Evolutionary conservation across 2,888 invertebrate species (phyloP).

Genomic region (Nymphalis c-album): DNA sequence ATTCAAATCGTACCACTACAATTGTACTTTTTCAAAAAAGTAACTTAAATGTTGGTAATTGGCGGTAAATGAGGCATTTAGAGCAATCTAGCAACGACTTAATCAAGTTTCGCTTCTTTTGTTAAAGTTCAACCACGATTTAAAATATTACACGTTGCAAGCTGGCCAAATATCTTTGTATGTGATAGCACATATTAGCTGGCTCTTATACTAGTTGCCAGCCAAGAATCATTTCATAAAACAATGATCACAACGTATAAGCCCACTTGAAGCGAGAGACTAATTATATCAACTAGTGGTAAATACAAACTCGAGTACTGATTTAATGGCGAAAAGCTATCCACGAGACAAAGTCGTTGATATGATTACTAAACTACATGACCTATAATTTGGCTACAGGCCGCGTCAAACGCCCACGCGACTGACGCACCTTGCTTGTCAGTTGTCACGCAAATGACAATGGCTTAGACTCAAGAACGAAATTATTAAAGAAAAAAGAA

Average conservation of each 20-base stretch:
- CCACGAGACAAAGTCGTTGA: slow-evolving; percentile 17
- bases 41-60: background rate
- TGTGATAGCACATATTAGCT: slow-evolving; percentile 21
- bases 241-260: slow-evolving; percentile 29
- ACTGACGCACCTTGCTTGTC: slow-evolving; percentile 42
- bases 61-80: background rate
- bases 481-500: slow-evolving; percentile 23
- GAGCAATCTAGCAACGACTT: background rate
- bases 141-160: slow-evolving; percentile 23
- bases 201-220: slow-evolving; percentile 31
- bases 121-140: slow-evolving; percentile 9
- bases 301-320: slow-evolving; percentile 21
- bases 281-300: slow-evolving; percentile 33
- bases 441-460: slow-evolving; percentile 43
- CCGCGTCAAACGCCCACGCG: slow-evolving; percentile 39
- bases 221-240: slow-evolving; percentile 34
- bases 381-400: slow-evolving; percentile 40
- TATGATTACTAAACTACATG: slow-evolving; percentile 33
- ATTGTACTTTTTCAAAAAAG: background rate
- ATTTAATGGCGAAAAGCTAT: slow-evolving; percentile 19
- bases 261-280: slow-evolving; percentile 20
- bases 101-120: background rate
- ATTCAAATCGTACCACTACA: background rate
- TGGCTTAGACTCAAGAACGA: slow-evolving; percentile 34
- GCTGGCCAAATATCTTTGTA: slow-evolving; percentile 21